phyloP scores from a whole-genome alignment of 2,888 invertebrate genomes.

The Masnerella sp. region DNA sequence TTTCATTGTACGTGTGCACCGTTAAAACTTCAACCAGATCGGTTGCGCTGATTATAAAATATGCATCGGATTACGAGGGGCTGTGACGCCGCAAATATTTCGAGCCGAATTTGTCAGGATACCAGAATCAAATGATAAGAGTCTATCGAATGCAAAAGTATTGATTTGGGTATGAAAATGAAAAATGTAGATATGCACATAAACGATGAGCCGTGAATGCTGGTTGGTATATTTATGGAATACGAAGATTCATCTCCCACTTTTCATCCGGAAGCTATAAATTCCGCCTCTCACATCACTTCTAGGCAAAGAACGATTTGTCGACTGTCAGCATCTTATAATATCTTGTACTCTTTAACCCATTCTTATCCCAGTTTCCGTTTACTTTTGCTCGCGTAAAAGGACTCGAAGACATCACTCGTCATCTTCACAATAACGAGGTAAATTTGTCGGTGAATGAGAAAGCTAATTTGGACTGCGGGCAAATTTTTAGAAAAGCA shows the following conservation, averaged over 20 bases:
- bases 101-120: background rate
- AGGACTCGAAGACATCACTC: background rate
- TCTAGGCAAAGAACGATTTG: slow-evolving; percentile 70
- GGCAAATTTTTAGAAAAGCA: no score
- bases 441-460: no score
- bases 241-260: slow-evolving; percentile 49
- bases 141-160: slow-evolving; percentile 24
- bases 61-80: background rate
- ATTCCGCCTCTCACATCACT: slow-evolving; percentile 66
- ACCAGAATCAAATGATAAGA: slow-evolving; percentile 23
- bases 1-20: background rate
- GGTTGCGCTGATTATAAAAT: slow-evolving; percentile 8
- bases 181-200: slow-evolving; percentile 52
- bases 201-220: slow-evolving; percentile 45
- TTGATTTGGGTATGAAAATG: slow-evolving; percentile 37
- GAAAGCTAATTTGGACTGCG: no score
- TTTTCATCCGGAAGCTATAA: slow-evolving; percentile 65
- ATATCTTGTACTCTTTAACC: slow-evolving; percentile 42
- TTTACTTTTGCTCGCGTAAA: slow-evolving; percentile 24
- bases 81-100: background rate
- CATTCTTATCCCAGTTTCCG: slow-evolving; percentile 20
- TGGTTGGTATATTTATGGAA: slow-evolving; percentile 49
- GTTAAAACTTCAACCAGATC: slow-evolving; percentile 2
- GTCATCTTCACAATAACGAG: slow-evolving; percentile 9
- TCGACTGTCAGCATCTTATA: slow-evolving; percentile 66